Base-by-base conservation (phyloP, 2,888 invertebrate genomes). In the Eubasilissa splendida region DNA sequence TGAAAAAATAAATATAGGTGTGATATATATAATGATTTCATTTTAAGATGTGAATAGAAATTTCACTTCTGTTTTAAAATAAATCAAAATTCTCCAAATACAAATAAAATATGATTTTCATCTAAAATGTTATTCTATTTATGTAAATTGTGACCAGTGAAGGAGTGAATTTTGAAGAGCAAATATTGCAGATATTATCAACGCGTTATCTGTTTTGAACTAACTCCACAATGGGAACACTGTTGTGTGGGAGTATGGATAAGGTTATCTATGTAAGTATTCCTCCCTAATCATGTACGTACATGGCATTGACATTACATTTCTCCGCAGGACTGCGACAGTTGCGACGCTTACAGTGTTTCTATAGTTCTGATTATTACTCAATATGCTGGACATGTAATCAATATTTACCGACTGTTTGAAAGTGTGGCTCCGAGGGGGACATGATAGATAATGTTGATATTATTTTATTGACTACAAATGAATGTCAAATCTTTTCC, bases 301-400 rank as follows among this genome's bases (percentile, higher is more conserved):
- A 56, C 59, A 79, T 73, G 73, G 33, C 79, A 73, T 70, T 54
- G 70, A 60, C 60, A 60, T 60, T 60, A 60, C 70, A 70, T 70
- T 53, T 53, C 22, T 70, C 9, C 10, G 53, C 53, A 53, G 70
- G 70, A 53, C 68, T 68, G 66, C 50, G 52, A 42, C 68, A 68
- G 50, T 59, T 54, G 50, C 56, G 71, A 31, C 60, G 79, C 79
- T 80, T 80, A 80, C 79, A 80, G 76, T 80, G 79, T 80, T 76
- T 79, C 71, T 60, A 58, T 73, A 63, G 63, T 79, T 75, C 50
- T 75, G 14, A 42, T 54, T 66, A 54, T 66, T 68, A n/a, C 56
- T 54, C 79, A 74, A 74, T 79, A 60, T 78, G 65, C 52, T 65
- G 11, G 68, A 60, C 42, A n/a, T 77, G 77, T 77, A 60, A 71